phyloP scores from a whole-genome alignment of 1,140 invertebrate species.

The Papilio xuthus region DNA sequence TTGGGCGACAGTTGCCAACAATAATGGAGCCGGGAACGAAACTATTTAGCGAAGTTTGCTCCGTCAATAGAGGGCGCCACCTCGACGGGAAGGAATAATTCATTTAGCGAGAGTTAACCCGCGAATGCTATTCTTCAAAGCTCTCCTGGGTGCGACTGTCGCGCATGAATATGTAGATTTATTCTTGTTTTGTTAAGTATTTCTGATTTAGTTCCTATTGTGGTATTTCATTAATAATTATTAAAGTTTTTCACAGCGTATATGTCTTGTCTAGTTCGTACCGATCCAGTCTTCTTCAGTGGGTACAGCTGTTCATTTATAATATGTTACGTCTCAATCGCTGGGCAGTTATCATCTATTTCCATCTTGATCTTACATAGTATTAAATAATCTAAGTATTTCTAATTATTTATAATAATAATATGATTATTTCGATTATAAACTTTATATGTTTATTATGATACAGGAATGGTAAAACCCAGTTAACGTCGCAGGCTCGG shows the following conservation, averaged over 20 bases:
- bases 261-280: too few relatives aligned
- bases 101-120: constrained; percentile 72
- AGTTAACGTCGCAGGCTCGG: constrained; percentile 30
- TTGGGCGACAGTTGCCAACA: constrained; percentile 73
- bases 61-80: constrained; percentile 75
- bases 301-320: too few relatives aligned
- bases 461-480: constrained; percentile 18
- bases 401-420: neutral
- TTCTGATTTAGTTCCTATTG: constrained; percentile 29
- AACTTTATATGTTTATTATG: neutral
- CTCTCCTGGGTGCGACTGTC: constrained; percentile 42
- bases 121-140: constrained; percentile 52
- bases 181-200: constrained; percentile 40
- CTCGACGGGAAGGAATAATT: constrained; percentile 73
- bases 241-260: neutral
- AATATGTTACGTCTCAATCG: too few relatives aligned
- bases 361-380: neutral
- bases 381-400: neutral
- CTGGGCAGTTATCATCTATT: too few relatives aligned
- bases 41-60: constrained; percentile 78
- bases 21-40: constrained; percentile 75
- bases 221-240: neutral
- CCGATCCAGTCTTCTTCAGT: too few relatives aligned
- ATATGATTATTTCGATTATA: neutral
- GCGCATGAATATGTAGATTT: constrained; percentile 47